phyloP scores from a whole-genome alignment of 2,797 vertebrate species.

The Meda fulgida region DNA sequence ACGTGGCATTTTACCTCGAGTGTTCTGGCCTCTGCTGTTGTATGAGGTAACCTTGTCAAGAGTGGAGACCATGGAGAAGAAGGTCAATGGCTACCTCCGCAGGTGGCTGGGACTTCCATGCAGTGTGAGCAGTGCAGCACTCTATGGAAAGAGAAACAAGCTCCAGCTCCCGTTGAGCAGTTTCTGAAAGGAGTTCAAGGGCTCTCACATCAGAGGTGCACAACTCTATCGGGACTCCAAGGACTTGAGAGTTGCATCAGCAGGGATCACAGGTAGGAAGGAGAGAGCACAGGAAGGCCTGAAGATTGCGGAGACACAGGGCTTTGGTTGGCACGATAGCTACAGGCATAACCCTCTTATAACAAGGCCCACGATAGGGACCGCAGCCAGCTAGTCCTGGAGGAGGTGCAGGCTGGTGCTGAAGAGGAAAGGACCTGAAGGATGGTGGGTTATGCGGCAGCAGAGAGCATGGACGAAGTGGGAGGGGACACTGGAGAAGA shows the following conservation, averaged over 20 bases:
- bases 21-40: neutral
- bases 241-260: neutral
- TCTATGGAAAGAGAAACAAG: neutral
- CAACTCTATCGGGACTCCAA: neutral
- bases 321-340: conserved; percentile 31
- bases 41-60: neutral
- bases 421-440: conserved; percentile 23
- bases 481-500: no score
- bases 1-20: neutral
- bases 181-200: neutral
- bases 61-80: neutral
- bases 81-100: neutral
- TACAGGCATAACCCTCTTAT: neutral
- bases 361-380: neutral
- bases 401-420: neutral
- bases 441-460: conserved; percentile 19
- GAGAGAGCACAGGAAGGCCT: neutral
- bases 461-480: neutral
- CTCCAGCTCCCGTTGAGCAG: neutral
- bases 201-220: neutral
- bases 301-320: conserved; percentile 22
- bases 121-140: neutral
- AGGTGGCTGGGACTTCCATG: neutral
- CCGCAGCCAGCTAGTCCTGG: neutral
- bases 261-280: neutral